Percentiles rank a stretch among this genome's conserved stretches.
These are phyloP conservation scores for Watsonalla cultraria DNA, from an alignment of 2,888 invertebrate species.

Conservation along the genomic window DNA sequence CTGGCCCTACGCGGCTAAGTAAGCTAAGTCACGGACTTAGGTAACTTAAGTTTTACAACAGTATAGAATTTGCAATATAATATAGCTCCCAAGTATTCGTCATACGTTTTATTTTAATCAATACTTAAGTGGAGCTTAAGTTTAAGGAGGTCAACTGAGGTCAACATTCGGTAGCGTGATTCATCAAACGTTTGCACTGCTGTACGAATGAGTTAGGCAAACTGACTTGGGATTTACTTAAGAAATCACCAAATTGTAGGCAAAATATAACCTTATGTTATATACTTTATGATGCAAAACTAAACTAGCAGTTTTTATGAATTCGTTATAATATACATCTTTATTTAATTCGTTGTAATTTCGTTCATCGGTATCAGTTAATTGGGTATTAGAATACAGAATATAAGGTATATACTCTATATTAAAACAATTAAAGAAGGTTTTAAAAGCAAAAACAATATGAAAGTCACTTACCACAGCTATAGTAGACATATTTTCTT, in stretches of 20 bases:
- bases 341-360: too few species aligned
- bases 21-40: constrained; percentile 48
- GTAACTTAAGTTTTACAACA: constrained; percentile 22
- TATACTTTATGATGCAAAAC: too few species aligned
- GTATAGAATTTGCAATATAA: constrained; percentile 10
- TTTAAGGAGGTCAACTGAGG: not conserved
- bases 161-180: not conserved
- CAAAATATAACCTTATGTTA: too few species aligned
- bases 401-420: too few species aligned
- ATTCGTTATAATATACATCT: too few species aligned
- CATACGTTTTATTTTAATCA: too few species aligned
- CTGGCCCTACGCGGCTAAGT: constrained; percentile 56
- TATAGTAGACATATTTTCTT: constrained; percentile 51
- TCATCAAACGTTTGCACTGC: not conserved
- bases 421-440: too few species aligned
- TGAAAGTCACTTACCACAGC: constrained; percentile 44
- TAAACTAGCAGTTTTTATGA: too few species aligned
- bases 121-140: too few species aligned
- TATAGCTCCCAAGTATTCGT: constrained; percentile 3
- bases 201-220: not conserved
- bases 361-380: not conserved
- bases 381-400: not conserved
- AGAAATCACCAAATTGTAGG: too few species aligned
- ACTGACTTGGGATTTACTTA: too few species aligned
- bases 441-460: constrained; percentile 3